Evolutionary conservation across 2,888 invertebrate species (phyloP).

Genomic region (Deilephila porcellus): DNA sequence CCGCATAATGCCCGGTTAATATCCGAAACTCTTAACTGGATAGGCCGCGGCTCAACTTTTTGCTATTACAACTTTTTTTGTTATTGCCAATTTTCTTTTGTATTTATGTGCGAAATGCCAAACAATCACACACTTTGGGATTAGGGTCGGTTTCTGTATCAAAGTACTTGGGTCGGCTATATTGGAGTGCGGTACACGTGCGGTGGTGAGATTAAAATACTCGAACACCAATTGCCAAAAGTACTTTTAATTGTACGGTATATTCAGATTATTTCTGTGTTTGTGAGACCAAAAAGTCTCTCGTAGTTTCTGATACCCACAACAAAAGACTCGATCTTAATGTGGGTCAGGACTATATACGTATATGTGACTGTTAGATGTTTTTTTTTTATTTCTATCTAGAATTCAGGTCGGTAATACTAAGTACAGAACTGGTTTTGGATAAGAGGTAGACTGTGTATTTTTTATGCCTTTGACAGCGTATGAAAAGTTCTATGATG

Average conservation of each 20-base stretch:
- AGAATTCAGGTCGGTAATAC: too few relatives aligned
- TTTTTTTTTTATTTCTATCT: too few relatives aligned
- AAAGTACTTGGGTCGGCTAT: background rate
- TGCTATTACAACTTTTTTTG: slow-evolving; percentile 30
- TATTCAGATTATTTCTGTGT: too few relatives aligned
- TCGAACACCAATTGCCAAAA: background rate
- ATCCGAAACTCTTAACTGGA: slow-evolving; percentile 46
- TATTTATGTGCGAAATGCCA: slow-evolving; percentile 24
- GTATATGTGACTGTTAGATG: too few relatives aligned
- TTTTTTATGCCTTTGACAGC: too few relatives aligned
- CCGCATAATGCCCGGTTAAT: slow-evolving; percentile 66
- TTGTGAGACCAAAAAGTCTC: too few relatives aligned
- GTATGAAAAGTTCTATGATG: too few relatives aligned
- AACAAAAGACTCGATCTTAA: too few relatives aligned
- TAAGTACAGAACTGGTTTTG: too few relatives aligned
- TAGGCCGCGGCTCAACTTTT: slow-evolving; percentile 23
- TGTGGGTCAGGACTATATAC: too few relatives aligned
- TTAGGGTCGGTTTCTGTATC: background rate
- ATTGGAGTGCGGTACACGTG: background rate
- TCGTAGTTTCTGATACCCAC: too few relatives aligned
- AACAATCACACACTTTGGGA: slow-evolving; percentile 19
- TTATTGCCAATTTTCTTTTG: slow-evolving; percentile 12
- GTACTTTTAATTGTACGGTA: background rate
- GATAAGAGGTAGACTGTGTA: too few relatives aligned
- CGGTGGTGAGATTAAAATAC: background rate